These are phyloP conservation scores for Athalia rosae DNA, from an alignment of 2,888 invertebrate genomes.

Conservation along the genomic window DNA sequence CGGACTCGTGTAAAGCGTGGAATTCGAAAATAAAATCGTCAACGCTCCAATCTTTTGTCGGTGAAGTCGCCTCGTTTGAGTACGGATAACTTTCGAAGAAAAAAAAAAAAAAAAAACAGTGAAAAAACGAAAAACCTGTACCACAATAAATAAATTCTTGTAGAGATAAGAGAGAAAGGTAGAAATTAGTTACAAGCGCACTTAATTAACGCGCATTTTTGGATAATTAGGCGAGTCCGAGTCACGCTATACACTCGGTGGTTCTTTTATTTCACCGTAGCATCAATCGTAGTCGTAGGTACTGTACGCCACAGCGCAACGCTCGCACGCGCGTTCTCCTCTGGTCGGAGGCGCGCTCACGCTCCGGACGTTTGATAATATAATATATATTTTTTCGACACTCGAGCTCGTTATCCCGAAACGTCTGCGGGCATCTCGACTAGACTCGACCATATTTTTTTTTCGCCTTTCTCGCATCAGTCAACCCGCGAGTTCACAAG, in stretches of 20 bases:
- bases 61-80: too few relatives aligned
- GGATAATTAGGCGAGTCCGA: constrained; percentile 55
- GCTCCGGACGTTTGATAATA: constrained; percentile 18
- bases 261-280: neutral
- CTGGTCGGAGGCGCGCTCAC: too few relatives aligned
- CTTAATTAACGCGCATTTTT: constrained; percentile 60
- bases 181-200: constrained; percentile 37
- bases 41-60: too few relatives aligned
- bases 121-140: too few relatives aligned
- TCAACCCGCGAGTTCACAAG: constrained; percentile 38
- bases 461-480: constrained; percentile 26
- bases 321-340: too few relatives aligned
- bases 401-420: constrained; percentile 35
- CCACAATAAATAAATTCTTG: constrained; percentile 9
- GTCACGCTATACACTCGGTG: constrained; percentile 34
- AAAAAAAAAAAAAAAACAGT: too few relatives aligned
- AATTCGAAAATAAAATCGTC: too few relatives aligned
- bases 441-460: constrained; percentile 38
- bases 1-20: too few relatives aligned
- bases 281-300: too few relatives aligned
- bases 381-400: constrained; percentile 20
- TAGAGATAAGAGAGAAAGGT: neutral
- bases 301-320: too few relatives aligned
- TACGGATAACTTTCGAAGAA: too few relatives aligned
- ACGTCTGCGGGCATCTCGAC: neutral